phyloP scores from a whole-genome alignment of 2,797 vertebrate genomes.

The Champsocephalus gunnari region DNA sequence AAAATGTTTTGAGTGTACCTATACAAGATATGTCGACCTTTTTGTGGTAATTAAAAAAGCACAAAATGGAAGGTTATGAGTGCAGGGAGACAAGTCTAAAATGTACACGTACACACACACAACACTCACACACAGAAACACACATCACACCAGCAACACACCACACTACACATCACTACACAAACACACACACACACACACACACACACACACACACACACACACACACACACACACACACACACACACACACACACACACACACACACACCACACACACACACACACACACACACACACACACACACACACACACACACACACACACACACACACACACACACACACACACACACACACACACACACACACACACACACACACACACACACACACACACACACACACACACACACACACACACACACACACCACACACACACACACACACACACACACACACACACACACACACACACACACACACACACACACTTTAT shows the following conservation, averaged over 20 bases:
- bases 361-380: background rate
- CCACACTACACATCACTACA: background rate
- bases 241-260: background rate
- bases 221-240: no score
- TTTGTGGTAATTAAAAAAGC: conserved; percentile 11
- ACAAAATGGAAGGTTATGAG: background rate
- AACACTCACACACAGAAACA: background rate
- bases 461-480: background rate
- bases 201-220: background rate
- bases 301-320: background rate
- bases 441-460: background rate
- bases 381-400: no score
- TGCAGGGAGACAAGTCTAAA: background rate
- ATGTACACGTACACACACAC: no score
- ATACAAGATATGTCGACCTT: background rate
- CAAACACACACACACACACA: no score
- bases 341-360: no score
- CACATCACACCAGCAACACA: background rate
- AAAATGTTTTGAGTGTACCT: background rate
- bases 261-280: background rate
- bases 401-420: background rate
- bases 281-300: background rate
- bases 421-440: background rate
- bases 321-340: background rate
- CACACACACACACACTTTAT: no score